Base-by-base conservation (phyloP, 2,113 vertebrate genomes). In the Syngnathus typhle region DNA sequence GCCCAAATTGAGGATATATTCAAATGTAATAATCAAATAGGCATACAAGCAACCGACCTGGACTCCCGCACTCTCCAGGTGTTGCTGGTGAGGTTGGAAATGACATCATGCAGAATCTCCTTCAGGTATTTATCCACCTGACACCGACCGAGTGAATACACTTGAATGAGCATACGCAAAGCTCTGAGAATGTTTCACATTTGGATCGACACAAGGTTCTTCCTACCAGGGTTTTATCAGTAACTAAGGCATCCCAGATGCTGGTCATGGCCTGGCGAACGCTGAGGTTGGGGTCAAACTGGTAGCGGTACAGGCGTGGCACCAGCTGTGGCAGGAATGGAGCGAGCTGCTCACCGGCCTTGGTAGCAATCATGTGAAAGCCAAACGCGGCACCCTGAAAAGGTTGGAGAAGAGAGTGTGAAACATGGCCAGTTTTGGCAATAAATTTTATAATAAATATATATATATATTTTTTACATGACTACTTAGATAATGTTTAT, bases 181-280 rank as follows among this genome's bases (percentile, higher is more conserved):
- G n/a, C 7, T 49, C 49, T 10, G 21, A 63, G 8, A 4, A 23
- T 9, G 1, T 23, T 65, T 64, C 23, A 19, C 7, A 49, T 62
- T 56, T 0, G 23, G 19, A 18, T 60, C 23, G 27, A 83, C 23
- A 43, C 16, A 7, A 1, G 36, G 15, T 5, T 37, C 13, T 0
- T 68, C 93, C 86, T 89, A 94, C 97, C 81, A 84, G 83, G 0
- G 92, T 92, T 79, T 99, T 99, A 83, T 99, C 96, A 0, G 93
- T 95, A 76, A 99, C 96, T 52, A 99, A 66, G 0, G 97, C 95
- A 44, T 96, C 95, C 97, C 97, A 99, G 87, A 99, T 99, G 88
- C 95, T 97, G 62, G 94, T 98, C 96, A 99, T 99, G 60, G 97
- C 95, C 82, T 96, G 95, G 27, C 96, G 93, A 77, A 99, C 95